These are phyloP conservation scores for Mus pahari DNA, from an alignment of 2,113 vertebrate genomes.

Conservation along the genomic window DNA sequence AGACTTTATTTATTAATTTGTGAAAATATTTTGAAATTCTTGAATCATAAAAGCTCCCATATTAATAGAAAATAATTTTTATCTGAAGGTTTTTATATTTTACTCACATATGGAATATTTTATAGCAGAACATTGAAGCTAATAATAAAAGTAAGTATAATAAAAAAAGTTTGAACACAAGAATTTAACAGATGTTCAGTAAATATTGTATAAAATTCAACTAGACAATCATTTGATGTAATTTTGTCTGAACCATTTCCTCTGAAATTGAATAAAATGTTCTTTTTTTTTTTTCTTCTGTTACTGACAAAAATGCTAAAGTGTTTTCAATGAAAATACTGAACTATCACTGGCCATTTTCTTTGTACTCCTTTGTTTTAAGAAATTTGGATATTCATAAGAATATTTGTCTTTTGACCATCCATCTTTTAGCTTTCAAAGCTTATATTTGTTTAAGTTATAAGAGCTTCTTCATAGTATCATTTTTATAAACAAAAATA, in stretches of 20 bases:
- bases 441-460: neutral
- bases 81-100: neutral
- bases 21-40: neutral
- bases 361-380: constrained; percentile 25
- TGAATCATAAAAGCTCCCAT: neutral
- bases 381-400: neutral
- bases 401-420: neutral
- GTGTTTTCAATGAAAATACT: constrained; percentile 59
- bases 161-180: neutral
- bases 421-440: neutral
- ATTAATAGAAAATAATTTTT: constrained; percentile 27
- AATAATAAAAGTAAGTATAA: constrained; percentile 49
- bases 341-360: constrained; percentile 37
- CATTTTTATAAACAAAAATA: neutral
- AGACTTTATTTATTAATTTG: constrained; percentile 14
- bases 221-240: neutral
- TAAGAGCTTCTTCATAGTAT: neutral
- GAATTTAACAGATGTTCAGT: constrained; percentile 12
- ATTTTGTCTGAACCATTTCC: constrained; percentile 9
- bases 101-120: constrained; percentile 41
- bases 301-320: constrained; percentile 50
- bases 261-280: constrained; percentile 7
- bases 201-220: constrained; percentile 38
- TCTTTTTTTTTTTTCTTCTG: constrained; percentile 56
- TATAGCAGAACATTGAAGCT: constrained; percentile 36